These are phyloP conservation scores for Plecturocebus donacophilus DNA, from an alignment of 2,113 vertebrate species.

Conservation along the genomic window DNA sequence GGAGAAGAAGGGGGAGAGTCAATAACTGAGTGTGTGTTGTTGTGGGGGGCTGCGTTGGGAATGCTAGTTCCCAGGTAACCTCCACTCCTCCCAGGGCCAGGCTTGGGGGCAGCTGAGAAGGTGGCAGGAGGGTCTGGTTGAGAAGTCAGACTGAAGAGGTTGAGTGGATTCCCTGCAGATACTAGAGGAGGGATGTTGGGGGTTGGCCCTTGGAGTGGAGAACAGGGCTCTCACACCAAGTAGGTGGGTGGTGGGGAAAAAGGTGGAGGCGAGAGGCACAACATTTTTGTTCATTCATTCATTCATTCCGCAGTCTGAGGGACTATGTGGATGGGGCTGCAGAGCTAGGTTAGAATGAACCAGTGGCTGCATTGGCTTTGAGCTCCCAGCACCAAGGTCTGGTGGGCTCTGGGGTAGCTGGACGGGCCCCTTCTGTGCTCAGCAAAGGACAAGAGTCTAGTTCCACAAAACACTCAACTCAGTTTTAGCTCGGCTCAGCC, in stretches of 20 bases:
- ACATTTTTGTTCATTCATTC: not conserved
- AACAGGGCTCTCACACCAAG: not conserved
- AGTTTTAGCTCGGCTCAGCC: not conserved
- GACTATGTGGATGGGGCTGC: not conserved
- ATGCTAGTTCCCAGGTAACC: not conserved
- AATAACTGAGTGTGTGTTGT: not conserved
- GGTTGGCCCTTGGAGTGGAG: not conserved
- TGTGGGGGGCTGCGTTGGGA: not conserved
- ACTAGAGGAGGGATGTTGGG: not conserved
- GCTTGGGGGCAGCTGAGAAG: not conserved
- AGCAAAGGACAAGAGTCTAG: not conserved
- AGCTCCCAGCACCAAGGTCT: not conserved
- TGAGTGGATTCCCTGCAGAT: not conserved
- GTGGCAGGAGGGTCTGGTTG: not conserved
- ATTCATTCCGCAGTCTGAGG: not conserved
- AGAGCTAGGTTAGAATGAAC: not conserved
- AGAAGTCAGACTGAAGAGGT: not conserved
- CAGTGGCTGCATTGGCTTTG: not conserved
- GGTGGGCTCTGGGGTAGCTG: not conserved
- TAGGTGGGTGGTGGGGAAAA: not conserved
- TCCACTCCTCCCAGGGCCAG: not conserved
- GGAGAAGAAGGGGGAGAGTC: not conserved
- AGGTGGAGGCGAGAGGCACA: not conserved
- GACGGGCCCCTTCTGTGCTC: not conserved
- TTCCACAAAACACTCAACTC: not conserved